Percentiles rank a stretch among this genome's conserved stretches.
phyloP scores from a whole-genome alignment of 2,113 vertebrate genomes.

The Bubalus kerabau region DNA sequence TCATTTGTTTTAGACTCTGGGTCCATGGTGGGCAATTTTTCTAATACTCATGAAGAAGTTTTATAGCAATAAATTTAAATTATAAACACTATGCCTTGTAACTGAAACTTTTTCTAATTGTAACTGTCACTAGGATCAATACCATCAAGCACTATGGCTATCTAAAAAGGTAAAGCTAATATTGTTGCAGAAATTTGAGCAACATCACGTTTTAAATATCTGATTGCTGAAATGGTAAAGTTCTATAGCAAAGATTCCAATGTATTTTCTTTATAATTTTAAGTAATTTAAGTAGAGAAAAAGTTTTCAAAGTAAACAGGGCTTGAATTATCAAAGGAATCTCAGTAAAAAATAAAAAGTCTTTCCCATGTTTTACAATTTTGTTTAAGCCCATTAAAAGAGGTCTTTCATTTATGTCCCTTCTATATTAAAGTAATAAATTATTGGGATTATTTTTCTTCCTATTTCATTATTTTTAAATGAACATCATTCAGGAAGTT shows the following conservation, averaged over 20 bases:
- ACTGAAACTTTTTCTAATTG: constrained; percentile 6
- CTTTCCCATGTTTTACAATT: background rate
- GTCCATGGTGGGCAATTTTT: background rate
- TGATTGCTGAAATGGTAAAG: background rate
- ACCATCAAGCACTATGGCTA: background rate
- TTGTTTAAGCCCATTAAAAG: background rate
- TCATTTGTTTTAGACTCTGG: constrained; percentile 20
- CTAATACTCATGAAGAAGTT: constrained; percentile 20
- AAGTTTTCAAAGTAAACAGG: background rate
- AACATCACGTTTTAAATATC: background rate
- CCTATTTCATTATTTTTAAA: constrained; percentile 7
- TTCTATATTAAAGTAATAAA: constrained; percentile 7
- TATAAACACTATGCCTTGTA: background rate
- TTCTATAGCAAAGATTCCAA: background rate
- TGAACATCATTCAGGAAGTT: background rate
- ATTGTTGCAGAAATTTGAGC: background rate
- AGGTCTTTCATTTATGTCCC: background rate
- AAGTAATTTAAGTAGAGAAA: background rate
- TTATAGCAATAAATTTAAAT: constrained; percentile 17
- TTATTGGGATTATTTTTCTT: background rate
- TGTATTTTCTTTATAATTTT: background rate
- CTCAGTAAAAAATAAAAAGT: background rate
- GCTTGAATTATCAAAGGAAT: background rate
- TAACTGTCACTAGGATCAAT: background rate
- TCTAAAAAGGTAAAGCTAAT: background rate